These are phyloP conservation scores for Merluccius polli DNA, from an alignment of 2,797 vertebrate genomes.

Conservation along the genomic window DNA sequence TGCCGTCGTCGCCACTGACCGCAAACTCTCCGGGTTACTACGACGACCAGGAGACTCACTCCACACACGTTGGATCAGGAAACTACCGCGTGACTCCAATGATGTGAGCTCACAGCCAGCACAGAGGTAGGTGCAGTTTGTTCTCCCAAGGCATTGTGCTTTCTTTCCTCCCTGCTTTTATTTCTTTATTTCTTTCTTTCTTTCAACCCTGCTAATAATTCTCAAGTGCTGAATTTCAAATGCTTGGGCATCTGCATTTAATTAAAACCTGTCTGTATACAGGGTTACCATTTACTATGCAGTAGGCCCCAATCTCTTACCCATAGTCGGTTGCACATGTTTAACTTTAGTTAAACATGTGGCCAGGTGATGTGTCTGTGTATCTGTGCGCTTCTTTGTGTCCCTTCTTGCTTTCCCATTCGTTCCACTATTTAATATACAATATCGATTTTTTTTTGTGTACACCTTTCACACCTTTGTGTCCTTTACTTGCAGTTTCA, in stretches of 20 bases:
- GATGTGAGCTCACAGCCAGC: constrained; percentile 19
- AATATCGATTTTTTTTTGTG: constrained; percentile 8
- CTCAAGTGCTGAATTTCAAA: not conserved
- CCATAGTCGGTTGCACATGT: not conserved
- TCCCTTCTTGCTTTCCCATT: not conserved
- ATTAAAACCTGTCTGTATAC: not conserved
- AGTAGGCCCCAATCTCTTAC: not conserved
- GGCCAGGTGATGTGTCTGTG: not conserved
- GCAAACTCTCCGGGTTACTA: constrained; percentile 32
- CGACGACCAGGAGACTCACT: constrained; percentile 22
- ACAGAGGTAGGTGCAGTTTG: constrained; percentile 31
- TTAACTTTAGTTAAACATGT: not conserved
- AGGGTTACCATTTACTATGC: not conserved
- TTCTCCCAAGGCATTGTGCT: not conserved
- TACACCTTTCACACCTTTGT: not conserved
- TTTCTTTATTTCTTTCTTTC: not conserved
- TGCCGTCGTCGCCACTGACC: constrained; percentile 28
- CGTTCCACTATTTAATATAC: not conserved
- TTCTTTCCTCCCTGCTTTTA: constrained; percentile 9
- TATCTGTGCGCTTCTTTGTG: not conserved
- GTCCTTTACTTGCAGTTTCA: constrained; percentile 3
- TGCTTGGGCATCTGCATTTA: not conserved
- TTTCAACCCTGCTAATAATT: not conserved
- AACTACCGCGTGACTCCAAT: constrained; percentile 1
- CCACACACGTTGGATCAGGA: constrained; percentile 20